phyloP scores from a whole-genome alignment of 2,797 vertebrate genomes.

The Rhabdomys pumilio region DNA sequence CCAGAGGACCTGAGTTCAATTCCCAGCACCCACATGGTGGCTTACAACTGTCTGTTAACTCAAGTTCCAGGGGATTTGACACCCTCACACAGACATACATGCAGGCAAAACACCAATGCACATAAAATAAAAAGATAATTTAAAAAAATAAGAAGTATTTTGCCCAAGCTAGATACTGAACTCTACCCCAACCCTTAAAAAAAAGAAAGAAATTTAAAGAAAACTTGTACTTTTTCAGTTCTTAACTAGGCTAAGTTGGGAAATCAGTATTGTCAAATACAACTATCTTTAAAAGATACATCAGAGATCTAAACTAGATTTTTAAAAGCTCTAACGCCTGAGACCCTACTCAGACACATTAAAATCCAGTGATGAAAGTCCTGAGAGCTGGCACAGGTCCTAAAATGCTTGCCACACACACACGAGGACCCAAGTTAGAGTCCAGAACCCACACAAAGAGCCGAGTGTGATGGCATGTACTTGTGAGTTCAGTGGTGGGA shows the following conservation, averaged over 20 bases:
- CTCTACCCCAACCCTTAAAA: neutral
- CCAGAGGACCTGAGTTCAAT: too few species aligned
- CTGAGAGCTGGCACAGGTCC: neutral
- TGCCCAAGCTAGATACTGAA: neutral
- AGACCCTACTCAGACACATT: neutral
- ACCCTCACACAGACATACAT: too few species aligned
- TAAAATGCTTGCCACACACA: neutral
- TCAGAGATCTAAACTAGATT: neutral
- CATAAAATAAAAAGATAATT: too few species aligned
- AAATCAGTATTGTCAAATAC: constrained; percentile 39
- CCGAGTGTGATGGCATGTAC: neutral
- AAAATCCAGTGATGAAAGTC: neutral
- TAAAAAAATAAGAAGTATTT: neutral
- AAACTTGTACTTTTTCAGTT: constrained; percentile 45
- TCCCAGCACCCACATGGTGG: too few species aligned
- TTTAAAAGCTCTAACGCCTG: neutral
- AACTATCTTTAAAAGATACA: constrained; percentile 27
- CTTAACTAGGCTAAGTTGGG: constrained; percentile 20
- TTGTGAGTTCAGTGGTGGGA: neutral
- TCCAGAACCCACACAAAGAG: neutral
- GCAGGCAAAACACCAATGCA: too few species aligned
- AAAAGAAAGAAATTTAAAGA: neutral
- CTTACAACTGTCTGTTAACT: too few species aligned
- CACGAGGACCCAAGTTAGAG: neutral
- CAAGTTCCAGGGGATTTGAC: too few species aligned